Base-by-base conservation (phyloP, 1,140 invertebrate species). In the Drosophila malerkotliana region DNA sequence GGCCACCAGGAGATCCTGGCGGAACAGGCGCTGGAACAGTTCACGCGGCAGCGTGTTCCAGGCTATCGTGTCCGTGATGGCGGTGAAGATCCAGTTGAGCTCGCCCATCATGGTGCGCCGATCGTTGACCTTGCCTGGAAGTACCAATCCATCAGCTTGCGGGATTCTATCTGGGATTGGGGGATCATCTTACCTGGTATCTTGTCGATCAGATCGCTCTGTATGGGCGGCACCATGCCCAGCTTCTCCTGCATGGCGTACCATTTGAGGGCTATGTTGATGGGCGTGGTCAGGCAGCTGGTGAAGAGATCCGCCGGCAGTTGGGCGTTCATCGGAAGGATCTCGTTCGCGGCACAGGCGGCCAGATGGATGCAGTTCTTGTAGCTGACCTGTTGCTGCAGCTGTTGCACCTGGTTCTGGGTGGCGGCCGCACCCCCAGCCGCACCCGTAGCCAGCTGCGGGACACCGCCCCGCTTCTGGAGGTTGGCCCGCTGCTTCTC, bases 61-160 rank as follows among this genome's bases (percentile, higher is more conserved):
- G 0, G 99, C 99, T 90, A 99, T 99, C n/a, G 99, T 99, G 92
- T 99, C 99, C 2, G 99, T 99, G 57, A 99, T 99, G 6, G 99
- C 99, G 34, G 99, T 99, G 93, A 99, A 99, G 90, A 99, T 99
- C 99, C 99, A 99, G 93, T 99, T 99, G 44, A 99, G 93, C 93
- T 99, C 98, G 56, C 99, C 99, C 62, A 99, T 94, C 96, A 99
- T 98, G 26, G 99, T 99, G 81, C 98, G 94, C 34, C 99, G 94
- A 93, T 99, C 99, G 78, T 96, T 98, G 57, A 99, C 94, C 91
- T 97, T 95, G 6, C 99, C 99, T 75, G 45, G 1, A 18, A 9
- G 21, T 1, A 3, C 8, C 10, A 37, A n/a, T 9, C 9, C 8
- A 10, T 12, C 8, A 14, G 2, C 12, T 21, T 32, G 18, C 4